A percentile compares a stretch with the other conserved stretches of the same genome.
phyloP scores from a whole-genome alignment of 2,113 vertebrate species.

The Alethe castanea region DNA sequence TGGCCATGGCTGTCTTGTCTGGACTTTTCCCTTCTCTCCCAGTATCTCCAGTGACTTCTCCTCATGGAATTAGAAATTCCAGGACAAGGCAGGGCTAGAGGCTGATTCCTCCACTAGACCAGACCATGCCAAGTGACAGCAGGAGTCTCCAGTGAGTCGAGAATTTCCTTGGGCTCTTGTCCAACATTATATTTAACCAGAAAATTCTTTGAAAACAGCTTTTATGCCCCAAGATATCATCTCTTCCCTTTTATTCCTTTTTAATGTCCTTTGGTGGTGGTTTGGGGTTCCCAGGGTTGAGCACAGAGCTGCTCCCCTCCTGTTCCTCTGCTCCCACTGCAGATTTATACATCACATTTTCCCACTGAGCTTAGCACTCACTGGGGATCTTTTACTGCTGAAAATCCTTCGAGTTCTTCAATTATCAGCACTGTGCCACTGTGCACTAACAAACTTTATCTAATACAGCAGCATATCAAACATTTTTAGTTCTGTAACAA shows the following conservation, averaged over 20 bases:
- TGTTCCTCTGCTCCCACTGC: background rate
- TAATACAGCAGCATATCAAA: background rate
- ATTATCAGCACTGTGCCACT: background rate
- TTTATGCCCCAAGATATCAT: background rate
- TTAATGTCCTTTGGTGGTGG: background rate
- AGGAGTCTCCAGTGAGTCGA: background rate
- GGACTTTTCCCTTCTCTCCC: background rate
- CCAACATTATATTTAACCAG: background rate
- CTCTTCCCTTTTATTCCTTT: background rate
- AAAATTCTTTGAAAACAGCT: background rate
- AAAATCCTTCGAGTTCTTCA: background rate
- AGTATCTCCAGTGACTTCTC: background rate
- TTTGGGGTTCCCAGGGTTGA: background rate
- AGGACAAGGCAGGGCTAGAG: background rate
- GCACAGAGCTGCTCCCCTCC: background rate
- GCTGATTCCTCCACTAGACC: background rate
- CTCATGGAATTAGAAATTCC: background rate
- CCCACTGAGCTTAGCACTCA: background rate
- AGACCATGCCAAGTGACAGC: background rate
- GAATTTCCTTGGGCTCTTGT: background rate
- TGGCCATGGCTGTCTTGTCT: background rate
- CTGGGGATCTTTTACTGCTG: background rate
- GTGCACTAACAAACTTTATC: slow-evolving; percentile 2
- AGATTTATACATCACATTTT: background rate
- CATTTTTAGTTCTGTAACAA: slow-evolving; percentile 1